Evolutionary conservation across 2,797 vertebrate species (phyloP).

Genomic region (Gallirallus australis): DNA sequence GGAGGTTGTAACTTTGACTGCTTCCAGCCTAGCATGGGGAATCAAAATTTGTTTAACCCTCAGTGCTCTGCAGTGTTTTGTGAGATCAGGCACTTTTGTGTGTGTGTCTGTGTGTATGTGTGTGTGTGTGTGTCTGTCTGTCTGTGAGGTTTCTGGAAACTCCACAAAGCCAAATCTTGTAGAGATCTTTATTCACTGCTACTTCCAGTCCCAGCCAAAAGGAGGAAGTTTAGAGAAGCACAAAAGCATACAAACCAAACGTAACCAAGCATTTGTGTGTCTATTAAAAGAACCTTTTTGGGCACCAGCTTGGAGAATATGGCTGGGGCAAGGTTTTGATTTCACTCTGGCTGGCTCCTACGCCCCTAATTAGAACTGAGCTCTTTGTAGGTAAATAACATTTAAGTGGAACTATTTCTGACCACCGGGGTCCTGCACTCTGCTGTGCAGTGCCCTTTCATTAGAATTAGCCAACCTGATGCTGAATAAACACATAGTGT

Average conservation of each 20-base stretch:
- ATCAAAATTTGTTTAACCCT: background rate
- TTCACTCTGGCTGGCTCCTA: conserved; percentile 48
- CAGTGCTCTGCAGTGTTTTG: background rate
- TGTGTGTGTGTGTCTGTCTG: background rate
- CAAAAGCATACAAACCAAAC: conserved; percentile 34
- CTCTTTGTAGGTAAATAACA: conserved; percentile 62
- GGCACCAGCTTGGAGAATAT: background rate
- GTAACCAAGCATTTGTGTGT: conserved; percentile 17
- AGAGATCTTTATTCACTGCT: background rate
- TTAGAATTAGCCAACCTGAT: conserved; percentile 54
- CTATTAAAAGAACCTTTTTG: conserved; percentile 38
- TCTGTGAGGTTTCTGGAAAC: conserved; percentile 30
- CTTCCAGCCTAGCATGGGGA: background rate
- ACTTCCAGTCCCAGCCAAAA: conserved; percentile 10
- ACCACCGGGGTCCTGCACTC: conserved; percentile 39
- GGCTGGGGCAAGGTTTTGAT: conserved; percentile 30
- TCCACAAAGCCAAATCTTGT: conserved; percentile 13
- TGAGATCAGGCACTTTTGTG: background rate
- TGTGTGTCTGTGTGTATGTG: background rate
- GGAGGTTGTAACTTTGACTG: background rate
- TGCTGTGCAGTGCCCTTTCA: conserved; percentile 58
- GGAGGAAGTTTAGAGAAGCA: background rate
- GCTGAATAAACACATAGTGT: conserved; percentile 66
- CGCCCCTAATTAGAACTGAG: conserved; percentile 62
- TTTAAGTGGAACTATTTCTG: conserved; percentile 69